These are phyloP conservation scores for Hozukius guyotensis DNA, from an alignment of 2,797 vertebrate genomes.

Conservation along the genomic window DNA sequence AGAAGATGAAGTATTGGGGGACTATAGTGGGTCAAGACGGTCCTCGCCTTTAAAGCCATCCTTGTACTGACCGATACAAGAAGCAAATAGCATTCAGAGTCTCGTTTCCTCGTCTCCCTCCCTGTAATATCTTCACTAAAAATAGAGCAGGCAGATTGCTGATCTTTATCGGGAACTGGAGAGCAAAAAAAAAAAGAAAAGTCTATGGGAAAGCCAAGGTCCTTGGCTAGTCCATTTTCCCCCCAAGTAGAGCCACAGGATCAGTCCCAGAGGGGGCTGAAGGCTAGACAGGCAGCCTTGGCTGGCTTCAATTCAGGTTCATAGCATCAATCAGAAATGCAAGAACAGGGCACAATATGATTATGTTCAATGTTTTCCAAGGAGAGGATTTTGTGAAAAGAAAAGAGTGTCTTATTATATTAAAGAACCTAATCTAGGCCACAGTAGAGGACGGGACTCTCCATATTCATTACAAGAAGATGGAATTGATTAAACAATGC, in stretches of 20 bases:
- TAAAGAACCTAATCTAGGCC: background rate
- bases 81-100: constrained; percentile 28
- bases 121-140: constrained; percentile 52
- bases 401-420: background rate
- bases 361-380: background rate
- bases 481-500: background rate
- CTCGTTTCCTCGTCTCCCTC: background rate
- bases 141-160: constrained; percentile 70
- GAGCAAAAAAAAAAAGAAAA: constrained; percentile 15
- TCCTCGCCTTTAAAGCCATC: constrained; percentile 28
- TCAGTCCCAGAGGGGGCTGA: constrained; percentile 13
- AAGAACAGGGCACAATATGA: background rate
- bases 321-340: constrained; percentile 22
- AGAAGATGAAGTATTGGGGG: constrained; percentile 15
- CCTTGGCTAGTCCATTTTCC: constrained; percentile 35
- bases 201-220: constrained; percentile 35
- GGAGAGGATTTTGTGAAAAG: background rate
- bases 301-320: background rate
- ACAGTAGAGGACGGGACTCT: background rate
- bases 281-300: constrained; percentile 28
- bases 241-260: constrained; percentile 8
- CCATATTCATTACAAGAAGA: background rate
- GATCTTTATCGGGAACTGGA: constrained; percentile 70
- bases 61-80: constrained; percentile 22
- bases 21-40: constrained; percentile 14